These are phyloP conservation scores for Alloscopus bannaensis DNA, from an alignment of 2,888 invertebrate species.

Conservation along the genomic window DNA sequence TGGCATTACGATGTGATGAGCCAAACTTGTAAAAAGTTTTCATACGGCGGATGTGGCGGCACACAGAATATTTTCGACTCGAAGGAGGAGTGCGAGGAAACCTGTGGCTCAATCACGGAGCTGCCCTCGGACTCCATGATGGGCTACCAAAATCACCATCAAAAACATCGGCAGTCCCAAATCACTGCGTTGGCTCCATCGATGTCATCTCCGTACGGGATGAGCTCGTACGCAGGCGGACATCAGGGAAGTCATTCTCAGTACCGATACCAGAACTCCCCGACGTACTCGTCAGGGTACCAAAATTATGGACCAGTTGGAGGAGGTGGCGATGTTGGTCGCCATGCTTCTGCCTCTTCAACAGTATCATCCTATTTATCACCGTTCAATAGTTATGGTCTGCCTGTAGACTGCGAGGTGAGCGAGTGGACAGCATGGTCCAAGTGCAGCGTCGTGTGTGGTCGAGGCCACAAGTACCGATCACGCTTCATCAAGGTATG, in stretches of 20 bases:
- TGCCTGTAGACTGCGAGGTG: conserved; percentile 74
- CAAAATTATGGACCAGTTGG: conserved; percentile 42
- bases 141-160: conserved; percentile 73
- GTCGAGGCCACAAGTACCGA: conserved; percentile 74
- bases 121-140: conserved; percentile 51
- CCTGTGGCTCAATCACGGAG: conserved; percentile 79
- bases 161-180: neutral
- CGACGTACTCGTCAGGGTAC: conserved; percentile 33
- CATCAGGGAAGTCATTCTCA: neutral
- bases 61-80: conserved; percentile 91
- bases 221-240: conserved; percentile 15
- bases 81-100: conserved; percentile 82
- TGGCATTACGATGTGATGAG: conserved; percentile 88
- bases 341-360: neutral
- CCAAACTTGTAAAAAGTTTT: conserved; percentile 87
- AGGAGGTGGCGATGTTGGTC: neutral
- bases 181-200: neutral
- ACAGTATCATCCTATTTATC: conserved; percentile 32
- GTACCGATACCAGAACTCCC: conserved; percentile 15
- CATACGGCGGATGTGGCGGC: conserved; percentile 88
- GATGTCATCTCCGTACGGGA: neutral
- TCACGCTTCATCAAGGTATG: conserved; percentile 72
- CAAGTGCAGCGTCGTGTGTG: conserved; percentile 76
- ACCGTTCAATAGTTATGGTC: conserved; percentile 56
- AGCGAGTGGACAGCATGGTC: conserved; percentile 76